Base-by-base conservation (phyloP, 1,140 invertebrate genomes). In the Arctopsyche grandis region DNA sequence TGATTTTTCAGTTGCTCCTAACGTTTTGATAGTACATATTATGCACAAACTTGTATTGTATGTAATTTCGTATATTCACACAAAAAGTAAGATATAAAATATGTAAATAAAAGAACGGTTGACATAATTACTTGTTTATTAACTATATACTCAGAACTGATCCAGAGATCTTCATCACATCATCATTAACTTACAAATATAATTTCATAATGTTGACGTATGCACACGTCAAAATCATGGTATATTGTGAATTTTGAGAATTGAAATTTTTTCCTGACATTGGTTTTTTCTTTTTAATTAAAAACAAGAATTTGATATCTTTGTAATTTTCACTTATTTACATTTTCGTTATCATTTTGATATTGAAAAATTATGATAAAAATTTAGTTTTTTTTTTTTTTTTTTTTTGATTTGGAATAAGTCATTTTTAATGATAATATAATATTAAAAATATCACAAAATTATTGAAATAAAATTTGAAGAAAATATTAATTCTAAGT, bases 111-210 rank as follows among this genome's bases (percentile, higher is more conserved):
- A 48, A 48, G 69, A 63, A 16, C 69, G 83, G 82, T 84, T 88
- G 85, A 89, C 87, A 89, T 88, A 89, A 88, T 89, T 87, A 89
- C 87, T 89, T 88, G 88, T 89, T 89, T 89, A 89, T 89, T 89
- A 88, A 87, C 88, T 88, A 88, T 88, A 87, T 86, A 88, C 86
- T 88, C 87, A 88, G 87, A 88, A 88, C 87, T 86, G 88, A 88
- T 89, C 87, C 87, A 86, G 86, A 87, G 88, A 89, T 88, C 87
- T 86, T 87, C 81, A 88, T 89, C 88, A 89, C 87, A 88, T 89
- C 86, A 87, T 88, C 24, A 14, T 66, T 87, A 88, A 87, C 88
- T 87, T 87, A 89, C 87, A 88, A 88, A 87, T 88, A 88, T 88
- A 88, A 88, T 89, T 87, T 88, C 87, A 89, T 88, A 87, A 88